Evolutionary conservation across 2,113 vertebrate genomes (phyloP), one percentile per base, ranked within the genome.

Genomic region (Atrichornis clamosus): DNA sequence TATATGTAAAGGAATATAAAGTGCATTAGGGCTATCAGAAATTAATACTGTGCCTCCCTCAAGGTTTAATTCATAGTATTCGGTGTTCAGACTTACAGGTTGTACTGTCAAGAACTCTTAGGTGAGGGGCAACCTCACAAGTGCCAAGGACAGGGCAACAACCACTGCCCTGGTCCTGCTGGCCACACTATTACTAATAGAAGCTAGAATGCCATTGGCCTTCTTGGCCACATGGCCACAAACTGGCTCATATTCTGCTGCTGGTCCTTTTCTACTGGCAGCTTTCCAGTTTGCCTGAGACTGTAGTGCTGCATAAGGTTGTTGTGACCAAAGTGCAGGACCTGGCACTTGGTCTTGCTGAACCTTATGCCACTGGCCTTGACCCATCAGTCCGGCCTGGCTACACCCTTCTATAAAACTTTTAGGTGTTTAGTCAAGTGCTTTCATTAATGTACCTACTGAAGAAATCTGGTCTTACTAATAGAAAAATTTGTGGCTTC

Each of bases 161-260:
- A 33, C 41, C 6, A 7, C 6, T 18, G 33, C 15, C 22, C 23
- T 63, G 3, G 0, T 53, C 10, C n/a, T 41, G 4, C 67, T 80
- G 21, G 5, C 17, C 37, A 35, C 26, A 5, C 3, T 63, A 4
- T 53, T 58, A 7, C 39, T 53, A 18, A 9, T 42, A 11, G 4
- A 9, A 1, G 1, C 7, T 33, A 65, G 17, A 15, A 56, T 35
- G 7, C 12, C 7, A 1, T 0, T 23, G 18, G 11, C 50, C 9
- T 44, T 33, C 39, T 49, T 58, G 47, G 7, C 28, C 16, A 10
- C 52, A 10, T 49, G 8, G 13, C 3, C 30, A 39, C 8, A 39
- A 4, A 2, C 2, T 2, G 3, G 26, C 11, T 70, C 15, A 7
- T 15, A 4, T 44, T 59, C 30, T 24, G 20, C 8, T 0, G 0